Evolutionary conservation across 2,113 vertebrate species (phyloP), one percentile per base, ranked within the genome.

Genomic region (Poeciliopsis occidentalis): DNA sequence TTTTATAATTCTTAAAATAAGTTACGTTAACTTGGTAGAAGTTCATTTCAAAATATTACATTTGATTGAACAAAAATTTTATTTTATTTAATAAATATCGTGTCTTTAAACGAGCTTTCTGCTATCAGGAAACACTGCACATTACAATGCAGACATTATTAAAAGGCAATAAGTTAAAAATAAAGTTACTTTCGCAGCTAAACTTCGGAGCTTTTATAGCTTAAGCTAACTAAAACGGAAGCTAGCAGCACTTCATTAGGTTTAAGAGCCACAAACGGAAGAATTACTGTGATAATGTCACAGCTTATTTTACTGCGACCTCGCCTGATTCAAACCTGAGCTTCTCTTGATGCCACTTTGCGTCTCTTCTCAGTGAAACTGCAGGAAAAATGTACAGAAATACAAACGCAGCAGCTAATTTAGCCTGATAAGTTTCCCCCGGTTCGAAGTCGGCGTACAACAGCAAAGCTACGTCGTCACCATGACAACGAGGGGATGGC

Each of bases 401-500:
- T 10, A n/a, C 51, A n/a, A 57, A 57, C 22, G n/a, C 2, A 10
- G 51, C 51, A 10, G 24, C 8, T 22, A 57, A 10, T 47, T 47
- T 47, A 47, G 44, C 17, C 44, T 19, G 17, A 6, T 15, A 19
- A 47, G 44, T 47, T 47, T 47, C 13, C 10, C 39, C 39, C 39
- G 3, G n/a, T 17, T 47, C 17, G 44, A 19, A 19, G 13, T 47
- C 44, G 7, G 44, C 44, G 17, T 47, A 24, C 10, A 57, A n/a
- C 51, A n/a, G 51, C 51, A 12, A 37, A 8, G 29, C 32, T 13
- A 7, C 60, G 7, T 3, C 41, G 77, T 85, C 44, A 7, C 80
- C 71, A 73, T 75, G 70, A 64, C 57, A 68, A 79, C 81, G n/a
- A n/a, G 22, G 22, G 19, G 10, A 24, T 22, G 22, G 17, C 34